phyloP scores from a whole-genome alignment of 2,113 vertebrate species.

The Cyphomyrus discorhynchus region DNA sequence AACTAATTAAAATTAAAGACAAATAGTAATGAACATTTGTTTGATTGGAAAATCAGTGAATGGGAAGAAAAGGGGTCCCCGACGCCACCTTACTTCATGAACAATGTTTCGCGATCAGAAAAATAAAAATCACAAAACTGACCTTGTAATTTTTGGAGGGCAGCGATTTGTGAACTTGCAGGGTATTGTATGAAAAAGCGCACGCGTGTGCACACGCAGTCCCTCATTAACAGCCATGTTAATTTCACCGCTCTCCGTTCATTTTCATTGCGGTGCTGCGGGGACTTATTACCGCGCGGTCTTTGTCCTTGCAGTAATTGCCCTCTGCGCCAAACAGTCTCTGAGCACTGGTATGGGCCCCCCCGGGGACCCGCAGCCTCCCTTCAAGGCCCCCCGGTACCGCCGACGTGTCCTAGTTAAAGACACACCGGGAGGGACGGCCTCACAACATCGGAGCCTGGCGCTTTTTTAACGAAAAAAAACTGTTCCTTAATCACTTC shows the following conservation, averaged over 20 bases:
- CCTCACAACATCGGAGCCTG: conserved; percentile 38
- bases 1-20: background rate
- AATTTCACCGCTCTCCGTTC: conserved; percentile 54
- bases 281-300: conserved; percentile 69
- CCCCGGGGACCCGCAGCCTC: conserved; percentile 32
- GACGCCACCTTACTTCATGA: background rate
- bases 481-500: conserved; percentile 18
- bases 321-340: conserved; percentile 57
- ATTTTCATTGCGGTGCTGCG: conserved; percentile 64
- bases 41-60: background rate
- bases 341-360: conserved; percentile 45
- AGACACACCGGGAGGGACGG: conserved; percentile 36
- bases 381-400: conserved; percentile 36
- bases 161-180: background rate
- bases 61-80: background rate
- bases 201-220: conserved; percentile 37
- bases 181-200: conserved; percentile 19
- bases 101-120: background rate
- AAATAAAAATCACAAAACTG: background rate
- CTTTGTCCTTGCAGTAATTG: conserved; percentile 70
- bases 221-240: conserved; percentile 34
- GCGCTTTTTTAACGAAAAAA: background rate
- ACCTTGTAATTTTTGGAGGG: background rate
- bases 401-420: conserved; percentile 32
- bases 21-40: background rate